Percentiles rank a stretch among this genome's conserved stretches.
Evolutionary conservation across 2,888 invertebrate genomes (phyloP).

Genomic region (Erebia palarica): DNA sequence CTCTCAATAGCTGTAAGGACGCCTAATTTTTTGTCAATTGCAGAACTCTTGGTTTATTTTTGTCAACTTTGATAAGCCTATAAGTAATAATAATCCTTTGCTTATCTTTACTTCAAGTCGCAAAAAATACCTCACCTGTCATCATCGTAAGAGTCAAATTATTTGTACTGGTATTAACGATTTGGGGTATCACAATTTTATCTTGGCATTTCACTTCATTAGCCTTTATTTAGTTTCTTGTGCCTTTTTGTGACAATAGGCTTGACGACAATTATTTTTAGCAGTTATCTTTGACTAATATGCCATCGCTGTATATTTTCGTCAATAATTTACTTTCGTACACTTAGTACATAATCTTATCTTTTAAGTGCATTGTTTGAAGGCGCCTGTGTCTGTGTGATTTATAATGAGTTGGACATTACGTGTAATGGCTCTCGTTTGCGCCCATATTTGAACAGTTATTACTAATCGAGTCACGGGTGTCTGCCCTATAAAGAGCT

Average conservation of each 20-base stretch:
- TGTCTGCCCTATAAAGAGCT: constrained; percentile 55
- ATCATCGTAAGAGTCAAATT: not conserved
- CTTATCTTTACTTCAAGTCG: not conserved
- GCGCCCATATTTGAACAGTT: constrained; percentile 45
- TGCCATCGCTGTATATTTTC: not conserved
- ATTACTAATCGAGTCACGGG: constrained; percentile 55
- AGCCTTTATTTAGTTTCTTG: not conserved
- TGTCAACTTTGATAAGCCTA: not conserved
- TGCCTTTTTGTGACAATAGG: not conserved
- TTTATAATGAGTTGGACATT: constrained; percentile 38
- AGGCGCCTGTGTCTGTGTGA: constrained; percentile 28
- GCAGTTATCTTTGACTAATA: not conserved
- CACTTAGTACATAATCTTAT: constrained; percentile 24
- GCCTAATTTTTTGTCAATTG: constrained; percentile 1
- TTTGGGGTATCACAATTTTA: not conserved
- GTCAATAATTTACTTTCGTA: constrained; percentile 20
- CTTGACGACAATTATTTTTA: not conserved
- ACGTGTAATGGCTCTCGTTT: constrained; percentile 37
- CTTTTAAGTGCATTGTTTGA: constrained; percentile 31
- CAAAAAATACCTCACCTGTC: not conserved
- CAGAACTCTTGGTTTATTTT: not conserved
- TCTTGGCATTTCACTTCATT: not conserved
- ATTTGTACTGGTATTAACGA: not conserved
- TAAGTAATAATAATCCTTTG: not conserved
- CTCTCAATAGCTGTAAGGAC: constrained; percentile 9